Percentiles rank a stretch among this genome's conserved stretches.
phyloP scores from a whole-genome alignment of 2,888 invertebrate genomes.

The Diaprepes abbreviatus region DNA sequence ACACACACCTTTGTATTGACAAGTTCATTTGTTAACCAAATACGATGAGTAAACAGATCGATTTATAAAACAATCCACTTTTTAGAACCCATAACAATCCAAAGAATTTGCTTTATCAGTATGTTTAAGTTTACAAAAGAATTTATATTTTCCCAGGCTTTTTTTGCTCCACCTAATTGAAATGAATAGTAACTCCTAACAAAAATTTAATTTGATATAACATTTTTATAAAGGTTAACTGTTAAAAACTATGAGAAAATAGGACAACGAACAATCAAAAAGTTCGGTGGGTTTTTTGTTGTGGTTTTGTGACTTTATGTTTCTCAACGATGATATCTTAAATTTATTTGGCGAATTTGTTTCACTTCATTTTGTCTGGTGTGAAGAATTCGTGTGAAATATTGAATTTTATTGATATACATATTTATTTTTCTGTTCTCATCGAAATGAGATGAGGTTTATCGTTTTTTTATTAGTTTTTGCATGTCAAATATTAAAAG shows the following conservation, averaged over 20 bases:
- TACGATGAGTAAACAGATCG: slow-evolving; percentile 42
- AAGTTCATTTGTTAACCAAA: slow-evolving; percentile 47
- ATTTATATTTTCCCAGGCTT: slow-evolving; percentile 35
- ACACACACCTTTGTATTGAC: slow-evolving; percentile 45
- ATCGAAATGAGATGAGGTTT: too few species aligned
- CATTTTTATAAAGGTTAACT: slow-evolving; percentile 22
- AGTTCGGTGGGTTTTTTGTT: slow-evolving; percentile 16
- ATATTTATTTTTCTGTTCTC: too few species aligned
- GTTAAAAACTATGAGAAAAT: slow-evolving; percentile 37
- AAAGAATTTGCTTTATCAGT: slow-evolving; percentile 44
- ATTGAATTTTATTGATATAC: neutral
- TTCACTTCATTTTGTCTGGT: slow-evolving; percentile 31
- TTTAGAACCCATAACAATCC: slow-evolving; percentile 43
- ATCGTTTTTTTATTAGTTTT: too few species aligned
- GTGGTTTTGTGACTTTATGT: slow-evolving; percentile 31
- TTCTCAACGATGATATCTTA: slow-evolving; percentile 10
- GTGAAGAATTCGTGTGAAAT: slow-evolving; percentile 19
- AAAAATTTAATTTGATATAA: slow-evolving; percentile 23
- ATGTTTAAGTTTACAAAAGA: slow-evolving; percentile 36
- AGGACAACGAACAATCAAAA: slow-evolving; percentile 25
- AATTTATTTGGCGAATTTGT: slow-evolving; percentile 31
- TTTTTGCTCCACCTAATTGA: slow-evolving; percentile 30
- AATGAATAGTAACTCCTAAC: slow-evolving; percentile 9
- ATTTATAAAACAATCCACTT: slow-evolving; percentile 47
- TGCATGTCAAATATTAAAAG: too few species aligned